phyloP scores from a whole-genome alignment of 64 coral and sea anemone genomes.

The Stichodactyla mertensii region DNA sequence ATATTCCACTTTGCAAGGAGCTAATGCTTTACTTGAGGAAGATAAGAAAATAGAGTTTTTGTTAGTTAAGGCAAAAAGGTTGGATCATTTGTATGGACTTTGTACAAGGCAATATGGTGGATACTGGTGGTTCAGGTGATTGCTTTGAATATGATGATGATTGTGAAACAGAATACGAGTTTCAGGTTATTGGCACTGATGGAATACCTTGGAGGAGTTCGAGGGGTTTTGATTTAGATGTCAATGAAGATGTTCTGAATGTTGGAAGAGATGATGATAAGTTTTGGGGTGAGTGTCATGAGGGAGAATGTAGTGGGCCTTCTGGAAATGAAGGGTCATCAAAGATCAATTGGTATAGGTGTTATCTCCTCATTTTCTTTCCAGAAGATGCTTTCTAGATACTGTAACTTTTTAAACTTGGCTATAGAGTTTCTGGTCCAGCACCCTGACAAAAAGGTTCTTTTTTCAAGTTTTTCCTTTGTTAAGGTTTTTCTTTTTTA shows the following conservation, averaged over 20 bases:
- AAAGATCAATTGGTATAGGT: conserved; percentile 21
- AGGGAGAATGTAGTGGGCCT: conserved; percentile 19
- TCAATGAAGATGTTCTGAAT: neutral
- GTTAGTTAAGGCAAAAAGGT: conserved; percentile 14
- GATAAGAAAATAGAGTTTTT: conserved; percentile 14
- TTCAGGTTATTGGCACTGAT: conserved; percentile 10
- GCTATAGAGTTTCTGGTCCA: no score
- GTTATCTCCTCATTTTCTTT: conserved; percentile 10
- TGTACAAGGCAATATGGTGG: neutral
- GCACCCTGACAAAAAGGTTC: no score
- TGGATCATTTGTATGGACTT: neutral
- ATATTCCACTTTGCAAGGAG: neutral
- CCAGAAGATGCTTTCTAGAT: neutral
- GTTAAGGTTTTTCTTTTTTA: no score
- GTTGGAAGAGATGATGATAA: neutral
- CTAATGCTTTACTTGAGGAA: neutral
- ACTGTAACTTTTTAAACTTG: no score
- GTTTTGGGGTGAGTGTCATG: conserved; percentile 15
- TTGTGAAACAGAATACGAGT: no score
- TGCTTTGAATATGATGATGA: neutral
- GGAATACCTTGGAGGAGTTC: neutral
- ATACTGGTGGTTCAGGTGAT: neutral
- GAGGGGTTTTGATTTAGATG: neutral
- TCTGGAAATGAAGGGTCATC: conserved; percentile 22
- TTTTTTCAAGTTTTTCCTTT: no score